Base-by-base conservation (phyloP, 2,797 vertebrate genomes). In the Silurus aristotelis region DNA sequence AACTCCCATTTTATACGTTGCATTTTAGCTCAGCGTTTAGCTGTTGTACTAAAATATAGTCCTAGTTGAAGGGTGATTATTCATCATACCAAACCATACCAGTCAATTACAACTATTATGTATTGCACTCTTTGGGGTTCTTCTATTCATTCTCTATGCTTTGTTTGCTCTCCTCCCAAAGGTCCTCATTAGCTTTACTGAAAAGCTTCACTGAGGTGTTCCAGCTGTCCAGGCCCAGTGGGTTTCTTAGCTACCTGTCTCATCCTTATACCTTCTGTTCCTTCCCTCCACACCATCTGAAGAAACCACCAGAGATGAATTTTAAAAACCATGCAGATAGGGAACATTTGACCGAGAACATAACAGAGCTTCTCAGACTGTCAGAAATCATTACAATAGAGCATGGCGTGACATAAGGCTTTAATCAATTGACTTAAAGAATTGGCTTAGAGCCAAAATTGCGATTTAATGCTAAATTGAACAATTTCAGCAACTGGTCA, bases 181-280 rank as follows among this genome's bases (percentile, higher is more conserved):
- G 81, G 86, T 89, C 85, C 88, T 89, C 85, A 90, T 88, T 89
- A 88, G 76, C 76, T 78, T 85, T 78, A 27, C 76, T 82, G 77
- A 77, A 87, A 87, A 87, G 61, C 61, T 55, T 90, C 70, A 61
- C 72, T 71, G 76, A 56, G 67, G 63, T 55, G 17, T 77, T 87
- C 75, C 73, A 78, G 82, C 72, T 83, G 79, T 80, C 85, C 78
- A 55, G 67, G 66, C 77, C 81, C 83, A 67, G 9, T 82, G 72
- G 83, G 52, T 43, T 72, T 60, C 82, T 84, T 46, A 58, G 84
- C 68, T 88, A 88, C 87, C 81, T 87, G 79, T 88, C 81, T 90
- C 60, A 83, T 68, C 84, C 84, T 83, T 84, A 87, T 58, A 81
- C 67, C 64, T 71, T 58, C 55, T 68, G 70, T 86, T 87, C 63